Evolutionary conservation across 2,888 invertebrate genomes (phyloP), one percentile per base, ranked within the genome.

Genomic region (Ommatoiulus sabulosus): DNA sequence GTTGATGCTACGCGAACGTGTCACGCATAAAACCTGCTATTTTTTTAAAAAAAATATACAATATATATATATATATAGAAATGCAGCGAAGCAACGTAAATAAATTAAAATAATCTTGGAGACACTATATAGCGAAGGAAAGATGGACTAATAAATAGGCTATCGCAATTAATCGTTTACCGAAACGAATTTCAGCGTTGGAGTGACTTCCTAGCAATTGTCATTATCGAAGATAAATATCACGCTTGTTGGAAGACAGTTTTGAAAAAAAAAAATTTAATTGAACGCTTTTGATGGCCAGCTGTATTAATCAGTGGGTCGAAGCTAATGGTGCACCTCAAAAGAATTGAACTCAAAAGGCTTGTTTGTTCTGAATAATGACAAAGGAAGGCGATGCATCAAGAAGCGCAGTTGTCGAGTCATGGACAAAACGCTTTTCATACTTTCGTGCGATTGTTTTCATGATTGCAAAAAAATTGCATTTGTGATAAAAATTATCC

Each of bases 131-230:
- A 72, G 20, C 72, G 35, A 24, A 72, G 72, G 8, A 10, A 24
- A 72, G 72, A 72, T 8, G 63, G n/a, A 8, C n/a, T 6, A 72
- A n/a, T 72, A 72, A 72, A 72, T 72, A 72, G 72, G 72, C 24
- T 72, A 72, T 24, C 7, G 10, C 20, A 72, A 72, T 72, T 20
- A 72, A 24, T 72, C 24, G 72, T 3, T 72, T 72, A 24, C 24
- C 24, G 72, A 72, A 72, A 72, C 72, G 8, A 72, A 72, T 72
- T 72, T 72, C 24, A 72, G 24, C 20, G 7, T 10, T 8, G 12
- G 5, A 63, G 20, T 63, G 63, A 63, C 63, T 63, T 63, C 20
- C 20, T 63, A 20, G 20, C 20, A 63, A 20, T 5, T 20, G 48
- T 20, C 20, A 20, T 20, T 63, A 20, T 20, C n/a, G 7, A 63